Conservation (phyloP, 1,140 invertebrate genomes). For the Acromyrmex heyeri region DNA sequence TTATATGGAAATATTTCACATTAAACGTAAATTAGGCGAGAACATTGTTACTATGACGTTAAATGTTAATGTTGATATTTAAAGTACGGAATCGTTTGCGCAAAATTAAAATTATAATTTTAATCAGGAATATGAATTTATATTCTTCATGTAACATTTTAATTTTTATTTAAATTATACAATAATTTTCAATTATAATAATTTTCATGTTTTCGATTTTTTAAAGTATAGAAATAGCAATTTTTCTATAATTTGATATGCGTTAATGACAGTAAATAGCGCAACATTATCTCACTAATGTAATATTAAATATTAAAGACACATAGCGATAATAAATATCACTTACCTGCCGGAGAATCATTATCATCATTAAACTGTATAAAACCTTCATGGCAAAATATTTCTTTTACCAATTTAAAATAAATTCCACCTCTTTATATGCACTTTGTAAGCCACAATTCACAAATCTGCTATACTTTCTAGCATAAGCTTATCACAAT, state of each 20-base stretch:
- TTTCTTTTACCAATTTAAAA: slow-evolving; percentile 7
- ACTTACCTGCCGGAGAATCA: slow-evolving; percentile 71
- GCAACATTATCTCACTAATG: neutral
- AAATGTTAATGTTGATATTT: neutral
- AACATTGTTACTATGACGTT: slow-evolving; percentile 6
- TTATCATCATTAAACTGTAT: slow-evolving; percentile 60
- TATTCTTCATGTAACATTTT: neutral
- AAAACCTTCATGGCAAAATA: slow-evolving; percentile 67
- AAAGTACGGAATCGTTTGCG: neutral
- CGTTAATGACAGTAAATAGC: neutral
- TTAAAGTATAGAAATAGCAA: neutral
- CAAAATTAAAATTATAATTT: slow-evolving; percentile 6
- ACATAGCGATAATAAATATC: neutral
- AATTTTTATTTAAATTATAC: neutral
- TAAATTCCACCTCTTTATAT: neutral
- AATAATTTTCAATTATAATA: neutral
- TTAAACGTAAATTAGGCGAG: neutral
- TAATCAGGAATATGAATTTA: neutral
- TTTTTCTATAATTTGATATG: neutral
- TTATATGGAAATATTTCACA: slow-evolving; percentile 39
- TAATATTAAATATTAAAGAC: neutral
- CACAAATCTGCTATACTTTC: neutral
- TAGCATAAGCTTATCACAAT: neutral
- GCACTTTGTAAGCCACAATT: neutral
- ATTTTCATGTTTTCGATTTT: neutral